A percentile compares a stretch with the other conserved stretches of the same genome.
Evolutionary conservation across 1,140 invertebrate species (phyloP).

Genomic region (Stegodyphus dumicola): DNA sequence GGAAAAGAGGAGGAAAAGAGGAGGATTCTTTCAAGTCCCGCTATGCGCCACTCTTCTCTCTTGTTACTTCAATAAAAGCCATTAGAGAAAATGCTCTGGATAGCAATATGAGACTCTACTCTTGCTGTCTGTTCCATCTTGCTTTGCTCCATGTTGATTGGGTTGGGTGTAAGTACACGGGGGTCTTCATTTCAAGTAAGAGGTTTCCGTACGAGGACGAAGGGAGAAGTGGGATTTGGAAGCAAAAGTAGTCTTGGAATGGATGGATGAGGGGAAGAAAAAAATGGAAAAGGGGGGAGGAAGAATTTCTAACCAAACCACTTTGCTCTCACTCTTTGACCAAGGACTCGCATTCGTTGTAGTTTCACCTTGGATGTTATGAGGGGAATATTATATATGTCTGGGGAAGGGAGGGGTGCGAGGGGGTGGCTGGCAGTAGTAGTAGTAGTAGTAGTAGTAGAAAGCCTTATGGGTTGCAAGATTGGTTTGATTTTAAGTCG

Average conservation of each 20-base stretch:
- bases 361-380: not conserved
- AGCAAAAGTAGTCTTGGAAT: not conserved
- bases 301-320: constrained; percentile 48
- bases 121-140: not conserved
- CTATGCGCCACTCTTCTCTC: constrained; percentile 10
- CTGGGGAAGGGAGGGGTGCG: not conserved
- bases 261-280: constrained; percentile 8
- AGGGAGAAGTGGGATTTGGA: constrained; percentile 18
- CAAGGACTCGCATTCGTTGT: constrained; percentile 4
- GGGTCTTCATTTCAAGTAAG: constrained; percentile 47
- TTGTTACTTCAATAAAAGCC: constrained; percentile 60
- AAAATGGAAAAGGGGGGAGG: not conserved
- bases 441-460: no score
- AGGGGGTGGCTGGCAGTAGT: no score
- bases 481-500: constrained; percentile 25
- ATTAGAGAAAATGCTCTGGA: constrained; percentile 60
- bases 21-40: constrained; percentile 41
- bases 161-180: constrained; percentile 38
- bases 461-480: not conserved
- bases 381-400: constrained; percentile 11
- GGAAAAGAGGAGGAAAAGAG: not conserved
- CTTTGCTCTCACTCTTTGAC: constrained; percentile 49
- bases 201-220: constrained; percentile 34
- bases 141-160: constrained; percentile 51
- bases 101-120: constrained; percentile 50